Conservation (phyloP, 1,140 invertebrate genomes). For the Nylanderia fulva region DNA sequence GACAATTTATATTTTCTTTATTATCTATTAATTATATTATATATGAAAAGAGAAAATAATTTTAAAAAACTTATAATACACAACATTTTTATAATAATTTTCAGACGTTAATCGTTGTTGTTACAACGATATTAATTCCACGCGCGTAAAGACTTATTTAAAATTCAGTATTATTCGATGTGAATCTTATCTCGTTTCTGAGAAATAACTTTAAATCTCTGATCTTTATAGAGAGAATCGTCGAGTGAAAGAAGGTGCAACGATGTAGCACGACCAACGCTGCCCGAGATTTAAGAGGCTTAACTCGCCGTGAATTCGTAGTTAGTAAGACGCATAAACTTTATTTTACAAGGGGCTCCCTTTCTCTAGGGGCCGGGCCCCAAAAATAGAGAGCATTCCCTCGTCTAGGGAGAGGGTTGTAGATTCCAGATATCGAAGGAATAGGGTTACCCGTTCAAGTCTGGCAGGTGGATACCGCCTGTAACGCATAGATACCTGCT, state of each 20-base stretch:
- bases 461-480: slow-evolving; percentile 77
- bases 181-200: slow-evolving; percentile 31
- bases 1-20: background rate
- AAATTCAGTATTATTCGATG: slow-evolving; percentile 29
- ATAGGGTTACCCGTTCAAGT: slow-evolving; percentile 75
- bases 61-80: slow-evolving; percentile 5
- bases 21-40: too few species aligned
- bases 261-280: slow-evolving; percentile 49
- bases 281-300: slow-evolving; percentile 73
- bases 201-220: slow-evolving; percentile 53
- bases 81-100: background rate
- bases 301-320: slow-evolving; percentile 54
- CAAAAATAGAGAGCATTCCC: slow-evolving; percentile 70
- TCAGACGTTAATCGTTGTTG: background rate
- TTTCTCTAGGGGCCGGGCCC: slow-evolving; percentile 65
- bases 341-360: slow-evolving; percentile 65
- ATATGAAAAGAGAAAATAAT: background rate
- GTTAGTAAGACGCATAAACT: slow-evolving; percentile 62
- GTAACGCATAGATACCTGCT: slow-evolving; percentile 58
- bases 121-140: slow-evolving; percentile 12
- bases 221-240: slow-evolving; percentile 62
- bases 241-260: slow-evolving; percentile 53
- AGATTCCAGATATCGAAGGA: slow-evolving; percentile 76
- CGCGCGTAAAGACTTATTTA: background rate
- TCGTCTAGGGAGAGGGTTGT: slow-evolving; percentile 69